phyloP scores from a whole-genome alignment of 2,113 vertebrate genomes.

The Crotalus horridus region DNA sequence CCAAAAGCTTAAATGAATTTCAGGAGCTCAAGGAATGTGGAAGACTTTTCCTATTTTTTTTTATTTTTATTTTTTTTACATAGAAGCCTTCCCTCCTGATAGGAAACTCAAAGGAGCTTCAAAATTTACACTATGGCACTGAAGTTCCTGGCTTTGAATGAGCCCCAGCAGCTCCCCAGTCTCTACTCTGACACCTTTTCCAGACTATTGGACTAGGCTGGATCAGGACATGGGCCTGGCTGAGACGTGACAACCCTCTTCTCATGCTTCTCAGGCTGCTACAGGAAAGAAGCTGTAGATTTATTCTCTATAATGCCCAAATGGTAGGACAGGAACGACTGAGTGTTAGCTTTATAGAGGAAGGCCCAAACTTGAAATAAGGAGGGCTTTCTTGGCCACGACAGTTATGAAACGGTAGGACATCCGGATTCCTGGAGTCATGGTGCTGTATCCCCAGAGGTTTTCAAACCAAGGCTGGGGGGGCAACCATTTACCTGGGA shows the following conservation, averaged over 20 bases:
- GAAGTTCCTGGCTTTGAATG: too few relatives aligned
- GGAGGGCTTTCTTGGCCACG: neutral
- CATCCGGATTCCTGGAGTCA: neutral
- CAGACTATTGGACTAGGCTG: too few relatives aligned
- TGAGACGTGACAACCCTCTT: neutral
- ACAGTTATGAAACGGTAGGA: neutral
- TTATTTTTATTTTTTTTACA: too few relatives aligned
- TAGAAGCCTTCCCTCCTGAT: too few relatives aligned
- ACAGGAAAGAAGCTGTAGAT: neutral
- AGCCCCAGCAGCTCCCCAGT: too few relatives aligned
- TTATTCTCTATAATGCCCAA: neutral
- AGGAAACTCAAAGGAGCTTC: too few relatives aligned
- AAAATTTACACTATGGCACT: too few relatives aligned
- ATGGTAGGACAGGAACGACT: neutral
- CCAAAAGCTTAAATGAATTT: too few relatives aligned
- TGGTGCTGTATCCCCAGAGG: neutral
- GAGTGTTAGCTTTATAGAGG: neutral
- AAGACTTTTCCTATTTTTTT: too few relatives aligned
- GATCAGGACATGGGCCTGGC: neutral
- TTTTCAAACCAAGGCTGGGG: neutral
- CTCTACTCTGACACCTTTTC: too few relatives aligned
- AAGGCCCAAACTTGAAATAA: neutral
- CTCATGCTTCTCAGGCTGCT: neutral
- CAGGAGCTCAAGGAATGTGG: too few relatives aligned
- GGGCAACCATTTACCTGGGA: neutral